A percentile compares a stretch with the other conserved stretches of the same genome.
These are phyloP conservation scores for Eubucco bourcierii DNA, from an alignment of 2,113 vertebrate genomes.

Conservation along the genomic window DNA sequence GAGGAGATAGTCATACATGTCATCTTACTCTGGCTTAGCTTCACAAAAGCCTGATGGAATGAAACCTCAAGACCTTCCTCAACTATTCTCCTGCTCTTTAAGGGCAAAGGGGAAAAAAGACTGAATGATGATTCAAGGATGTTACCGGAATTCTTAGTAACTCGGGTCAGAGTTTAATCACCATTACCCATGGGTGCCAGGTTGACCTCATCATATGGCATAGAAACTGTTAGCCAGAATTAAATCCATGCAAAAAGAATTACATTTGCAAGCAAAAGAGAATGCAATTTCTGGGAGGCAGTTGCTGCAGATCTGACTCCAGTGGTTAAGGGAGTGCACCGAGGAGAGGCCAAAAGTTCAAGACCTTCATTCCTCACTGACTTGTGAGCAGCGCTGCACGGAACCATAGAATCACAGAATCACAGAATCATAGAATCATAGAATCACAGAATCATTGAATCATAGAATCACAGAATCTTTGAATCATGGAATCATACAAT, in stretches of 20 bases:
- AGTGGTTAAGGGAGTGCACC: not conserved
- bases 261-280: not conserved
- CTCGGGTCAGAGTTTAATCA: not conserved
- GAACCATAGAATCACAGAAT: too few relatives aligned
- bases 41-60: not conserved
- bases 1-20: fast-evolving
- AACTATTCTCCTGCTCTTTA: not conserved
- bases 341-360: not conserved
- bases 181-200: not conserved
- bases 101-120: not conserved
- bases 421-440: too few relatives aligned
- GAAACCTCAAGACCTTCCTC: not conserved
- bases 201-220: not conserved
- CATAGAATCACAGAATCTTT: too few relatives aligned
- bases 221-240: not conserved
- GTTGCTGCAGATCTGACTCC: not conserved
- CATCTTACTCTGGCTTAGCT: not conserved
- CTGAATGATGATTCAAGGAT: not conserved
- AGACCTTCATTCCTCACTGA: slow-evolving; percentile 14
- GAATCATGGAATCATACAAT: too few relatives aligned
- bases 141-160: slow-evolving; percentile 23
- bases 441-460: too few relatives aligned
- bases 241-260: not conserved
- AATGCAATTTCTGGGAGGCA: not conserved
- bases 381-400: not conserved